Conservation (phyloP, 2,113 vertebrate genomes). For the Tetrax tetrax region DNA sequence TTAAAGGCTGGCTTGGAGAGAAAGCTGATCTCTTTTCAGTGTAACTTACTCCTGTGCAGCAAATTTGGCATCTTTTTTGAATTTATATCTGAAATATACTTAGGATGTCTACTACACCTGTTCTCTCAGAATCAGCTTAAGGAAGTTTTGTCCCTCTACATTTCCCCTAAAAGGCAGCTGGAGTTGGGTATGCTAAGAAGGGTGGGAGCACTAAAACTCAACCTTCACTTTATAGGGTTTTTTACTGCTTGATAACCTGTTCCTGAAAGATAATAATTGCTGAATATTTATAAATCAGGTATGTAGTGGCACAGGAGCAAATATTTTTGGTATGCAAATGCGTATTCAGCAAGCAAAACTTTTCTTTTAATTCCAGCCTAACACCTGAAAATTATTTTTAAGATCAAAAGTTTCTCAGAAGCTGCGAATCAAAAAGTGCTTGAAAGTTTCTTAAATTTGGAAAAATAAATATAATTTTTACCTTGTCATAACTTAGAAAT, state of each 20-base stretch:
- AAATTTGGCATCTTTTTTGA: not conserved
- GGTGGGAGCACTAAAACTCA: not conserved
- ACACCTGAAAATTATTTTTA: not conserved
- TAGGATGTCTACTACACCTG: not conserved
- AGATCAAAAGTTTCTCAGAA: not conserved
- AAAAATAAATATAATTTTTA: not conserved
- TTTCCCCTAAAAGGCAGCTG: not conserved
- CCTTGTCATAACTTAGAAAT: not conserved
- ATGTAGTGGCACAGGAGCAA: not conserved
- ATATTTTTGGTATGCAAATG: accelerated
- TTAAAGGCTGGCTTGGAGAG: not conserved
- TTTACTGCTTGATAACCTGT: not conserved
- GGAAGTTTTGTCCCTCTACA: not conserved
- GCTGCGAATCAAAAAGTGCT: not conserved
- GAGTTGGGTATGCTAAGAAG: not conserved
- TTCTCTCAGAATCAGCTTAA: not conserved
- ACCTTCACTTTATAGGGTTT: not conserved
- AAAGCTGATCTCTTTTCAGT: not conserved
- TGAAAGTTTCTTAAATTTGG: not conserved
- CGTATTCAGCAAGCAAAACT: not conserved
- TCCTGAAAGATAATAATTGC: not conserved
- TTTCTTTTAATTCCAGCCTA: not conserved
- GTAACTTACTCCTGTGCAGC: not conserved
- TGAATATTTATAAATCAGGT: not conserved
- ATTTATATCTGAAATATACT: not conserved